These are phyloP conservation scores for Hirundichthys speculiger DNA, from an alignment of 2,113 vertebrate genomes.

Conservation along the genomic window DNA sequence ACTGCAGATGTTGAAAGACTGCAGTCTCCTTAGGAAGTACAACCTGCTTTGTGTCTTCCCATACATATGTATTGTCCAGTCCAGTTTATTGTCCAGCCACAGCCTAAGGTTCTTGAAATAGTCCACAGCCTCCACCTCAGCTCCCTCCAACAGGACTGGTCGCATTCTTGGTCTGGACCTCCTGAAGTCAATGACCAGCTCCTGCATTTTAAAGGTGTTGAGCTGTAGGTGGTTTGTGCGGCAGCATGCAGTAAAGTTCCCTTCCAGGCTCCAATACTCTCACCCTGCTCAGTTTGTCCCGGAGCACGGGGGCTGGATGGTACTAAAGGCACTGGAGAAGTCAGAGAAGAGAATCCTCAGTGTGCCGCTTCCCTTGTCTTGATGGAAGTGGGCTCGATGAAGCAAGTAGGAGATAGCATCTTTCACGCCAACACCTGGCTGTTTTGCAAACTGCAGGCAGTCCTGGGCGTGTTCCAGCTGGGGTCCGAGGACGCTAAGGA, in stretches of 20 bases:
- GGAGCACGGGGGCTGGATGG: background rate
- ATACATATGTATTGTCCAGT: background rate
- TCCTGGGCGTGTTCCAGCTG: background rate
- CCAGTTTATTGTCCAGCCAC: background rate
- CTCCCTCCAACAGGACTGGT: background rate
- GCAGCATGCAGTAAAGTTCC: background rate
- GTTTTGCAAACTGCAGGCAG: background rate
- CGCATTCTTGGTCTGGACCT: background rate
- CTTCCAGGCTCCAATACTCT: background rate
- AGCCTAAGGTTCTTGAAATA: background rate
- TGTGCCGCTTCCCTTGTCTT: background rate
- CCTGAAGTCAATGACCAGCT: background rate
- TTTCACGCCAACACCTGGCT: background rate
- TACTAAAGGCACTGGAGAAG: background rate
- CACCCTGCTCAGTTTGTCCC: background rate
- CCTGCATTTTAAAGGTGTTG: background rate
- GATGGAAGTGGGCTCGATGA: background rate
- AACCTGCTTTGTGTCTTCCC: background rate
- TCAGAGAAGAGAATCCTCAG: background rate
- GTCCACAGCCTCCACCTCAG: background rate
- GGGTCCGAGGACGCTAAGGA: background rate
- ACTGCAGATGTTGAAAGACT: no score
- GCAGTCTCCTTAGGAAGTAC: no score
- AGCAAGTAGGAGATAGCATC: constrained; percentile 1
- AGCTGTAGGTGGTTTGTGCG: background rate